Evolutionary conservation across 1,140 invertebrate genomes (phyloP).

Genomic region (Drosophila eugracilis): DNA sequence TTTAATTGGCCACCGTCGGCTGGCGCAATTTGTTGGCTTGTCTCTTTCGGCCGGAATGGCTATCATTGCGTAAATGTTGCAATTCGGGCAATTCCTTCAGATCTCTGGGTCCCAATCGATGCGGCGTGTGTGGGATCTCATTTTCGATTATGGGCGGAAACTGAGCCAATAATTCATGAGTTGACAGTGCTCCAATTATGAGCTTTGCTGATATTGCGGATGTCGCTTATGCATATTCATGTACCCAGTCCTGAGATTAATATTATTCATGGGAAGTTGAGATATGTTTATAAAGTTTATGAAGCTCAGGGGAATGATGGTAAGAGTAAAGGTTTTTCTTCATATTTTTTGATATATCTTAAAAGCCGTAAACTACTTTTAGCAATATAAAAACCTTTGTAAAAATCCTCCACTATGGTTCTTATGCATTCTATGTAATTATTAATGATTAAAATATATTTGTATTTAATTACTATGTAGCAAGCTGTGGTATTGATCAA

Average conservation of each 20-base stretch:
- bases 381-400: no score
- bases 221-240: slow-evolving; percentile 29
- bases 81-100: slow-evolving; percentile 7
- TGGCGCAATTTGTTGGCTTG: slow-evolving; percentile 40
- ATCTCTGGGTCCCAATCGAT: slow-evolving; percentile 7
- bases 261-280: not conserved
- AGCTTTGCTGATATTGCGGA: slow-evolving; percentile 8
- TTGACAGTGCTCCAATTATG: slow-evolving; percentile 35
- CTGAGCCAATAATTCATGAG: slow-evolving; percentile 24
- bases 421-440: slow-evolving; percentile 10
- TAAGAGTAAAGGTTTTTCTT: not conserved
- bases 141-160: slow-evolving; percentile 30
- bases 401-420: not conserved
- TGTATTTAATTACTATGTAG: slow-evolving; percentile 49
- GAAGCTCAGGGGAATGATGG: no score
- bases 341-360: not conserved
- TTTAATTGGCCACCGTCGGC: slow-evolving; percentile 38
- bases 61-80: slow-evolving; percentile 33
- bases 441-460: slow-evolving; percentile 17
- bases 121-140: slow-evolving; percentile 30
- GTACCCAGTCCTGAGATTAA: no score
- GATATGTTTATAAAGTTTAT: no score
- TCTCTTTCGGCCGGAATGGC: slow-evolving; percentile 21
- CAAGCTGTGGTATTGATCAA: slow-evolving; percentile 22
- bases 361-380: no score